Base-by-base conservation (phyloP, 2,888 invertebrate genomes). In the Drosophila diplacantha region DNA sequence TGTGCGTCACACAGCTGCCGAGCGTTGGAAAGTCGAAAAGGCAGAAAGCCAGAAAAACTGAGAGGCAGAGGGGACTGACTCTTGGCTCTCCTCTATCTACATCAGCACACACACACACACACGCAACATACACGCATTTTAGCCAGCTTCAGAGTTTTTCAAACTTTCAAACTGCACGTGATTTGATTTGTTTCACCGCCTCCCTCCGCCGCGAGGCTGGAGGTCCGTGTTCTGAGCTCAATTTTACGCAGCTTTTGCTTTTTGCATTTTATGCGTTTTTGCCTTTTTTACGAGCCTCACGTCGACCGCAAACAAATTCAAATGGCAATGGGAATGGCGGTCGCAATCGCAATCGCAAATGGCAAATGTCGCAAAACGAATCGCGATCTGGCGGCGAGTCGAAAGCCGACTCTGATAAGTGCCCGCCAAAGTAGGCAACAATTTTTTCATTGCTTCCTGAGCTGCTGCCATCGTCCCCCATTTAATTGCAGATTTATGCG, bases 221-320 rank as follows among this genome's bases (percentile, higher is more conserved):
- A 3, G 38, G 38, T 22, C 26, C 12, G n/a, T 16, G 47, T 14
- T 20, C 22, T 20, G 22, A 50, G 60, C 60, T 75, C 74, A 72
- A 81, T 78, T 78, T 81, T 71, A 81, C 81, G 76, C 76, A 74
- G 79, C 79, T 72, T 74, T 71, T 67, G 73, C 68, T 72, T 75
- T 57, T 75, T 66, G 75, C 69, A 71, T 77, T 77, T 77, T 75
- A 77, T 77, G 73, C 66, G 65, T 65, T 65, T 41, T 50, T 41
- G 50, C 50, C 60, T 59, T 61, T 41, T 61, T 61, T 61, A 61
- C 60, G 72, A 66, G 63, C 55, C 59, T 26, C 61, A 52, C 60
- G 60, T 60, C 60, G 60, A 60, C 47, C 44, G 38, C 53, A 52
- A 52, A 43, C 60, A 51, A 57, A 66, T 54, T 58, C 41, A 60